phyloP scores from a whole-genome alignment of 2,797 vertebrate species.

The Acanthurus leucopareius region DNA sequence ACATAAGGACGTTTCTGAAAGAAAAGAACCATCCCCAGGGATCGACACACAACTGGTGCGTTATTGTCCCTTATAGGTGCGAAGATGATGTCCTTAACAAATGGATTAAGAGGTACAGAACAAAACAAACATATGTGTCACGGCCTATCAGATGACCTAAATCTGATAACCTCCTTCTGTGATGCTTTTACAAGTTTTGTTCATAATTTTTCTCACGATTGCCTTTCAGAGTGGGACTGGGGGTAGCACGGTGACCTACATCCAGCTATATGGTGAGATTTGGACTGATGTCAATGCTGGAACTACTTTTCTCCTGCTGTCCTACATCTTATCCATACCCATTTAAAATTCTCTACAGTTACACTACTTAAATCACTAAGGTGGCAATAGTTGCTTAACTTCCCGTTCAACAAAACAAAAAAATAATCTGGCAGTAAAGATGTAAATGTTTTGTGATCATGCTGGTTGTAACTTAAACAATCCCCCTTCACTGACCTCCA shows the following conservation, averaged over 20 bases:
- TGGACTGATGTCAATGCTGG: not conserved
- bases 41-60: conserved; percentile 12
- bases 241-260: conserved; percentile 39
- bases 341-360: not conserved
- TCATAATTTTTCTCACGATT: conserved; percentile 27
- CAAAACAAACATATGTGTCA: conserved; percentile 33
- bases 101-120: not conserved
- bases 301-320: not conserved
- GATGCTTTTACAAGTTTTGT: not conserved
- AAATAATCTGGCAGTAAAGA: not conserved
- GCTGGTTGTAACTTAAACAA: not conserved
- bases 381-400: not conserved
- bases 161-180: conserved; percentile 52
- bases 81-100: not conserved
- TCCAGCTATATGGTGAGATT: not conserved
- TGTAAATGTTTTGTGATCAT: not conserved
- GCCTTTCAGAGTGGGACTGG: not conserved
- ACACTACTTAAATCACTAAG: not conserved
- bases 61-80: conserved; percentile 10
- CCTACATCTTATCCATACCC: not conserved
- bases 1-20: not conserved
- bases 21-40: conserved; percentile 1
- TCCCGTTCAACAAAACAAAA: not conserved
- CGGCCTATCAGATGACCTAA: conserved; percentile 50
- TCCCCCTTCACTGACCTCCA: conserved; percentile 88